Evolutionary conservation across 64 coral and sea anemone species (phyloP), one percentile per base, ranked within the genome.

Genomic region (Actinia equina): DNA sequence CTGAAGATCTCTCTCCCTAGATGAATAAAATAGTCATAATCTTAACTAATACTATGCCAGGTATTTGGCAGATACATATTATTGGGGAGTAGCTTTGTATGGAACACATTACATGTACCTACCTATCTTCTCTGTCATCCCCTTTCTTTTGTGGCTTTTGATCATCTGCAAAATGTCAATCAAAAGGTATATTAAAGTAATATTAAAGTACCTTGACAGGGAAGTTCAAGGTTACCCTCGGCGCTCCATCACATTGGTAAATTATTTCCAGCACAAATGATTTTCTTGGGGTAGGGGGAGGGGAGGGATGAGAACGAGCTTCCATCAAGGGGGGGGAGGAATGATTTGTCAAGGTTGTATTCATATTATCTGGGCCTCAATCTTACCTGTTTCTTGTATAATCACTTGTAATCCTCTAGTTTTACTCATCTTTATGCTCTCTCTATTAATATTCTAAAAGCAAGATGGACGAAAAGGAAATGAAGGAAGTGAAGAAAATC

Each of bases 321-420:
- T 37, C 30, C 30, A 37, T 37, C 30, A 37, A 37, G 7, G 46
- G 46, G 46, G 7, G 46, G 3, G 46, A 49, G 46, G 46, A 2
- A 8, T 49, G 46, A 49, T 49, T 49, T 6, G 46, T 49, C 3
- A 49, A 49, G 4, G 7, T 49, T 49, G 7, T 65, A 65, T 7
- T 2, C n/a, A 4, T 14, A 22, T 65, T 65, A 23, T 65, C 55
- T 16, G 6, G 15, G 55, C 15, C 15, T 57, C 55, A 12, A 65
- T n/a, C 22, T 65, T 52, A 81, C 49, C 78, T 52, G 78, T 49
- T 81, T 81, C 78, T 20, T 81, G 42, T 81, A 81, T 51, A 52
- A 81, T 51, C 8, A 81, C 27, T 81, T 81, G 78, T 22, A 81
- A 5, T 52, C 78, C 78, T 81, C 78, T 81, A 12, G 78, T 81